phyloP scores from a whole-genome alignment of 2,113 vertebrate species.

The Podarcis cretensis region DNA sequence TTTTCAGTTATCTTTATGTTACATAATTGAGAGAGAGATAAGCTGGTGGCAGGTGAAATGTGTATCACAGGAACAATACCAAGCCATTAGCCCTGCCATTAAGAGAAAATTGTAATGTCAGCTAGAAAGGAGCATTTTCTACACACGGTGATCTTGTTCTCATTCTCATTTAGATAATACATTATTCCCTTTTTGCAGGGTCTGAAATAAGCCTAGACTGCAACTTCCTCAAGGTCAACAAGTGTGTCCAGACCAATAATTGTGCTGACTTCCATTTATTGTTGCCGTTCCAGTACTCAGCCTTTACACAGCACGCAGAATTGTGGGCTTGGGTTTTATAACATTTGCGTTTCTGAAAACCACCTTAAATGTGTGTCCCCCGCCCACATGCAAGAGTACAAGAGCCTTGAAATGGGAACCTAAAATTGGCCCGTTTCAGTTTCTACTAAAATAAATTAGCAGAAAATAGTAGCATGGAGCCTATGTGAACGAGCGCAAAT shows the following conservation, averaged over 20 bases:
- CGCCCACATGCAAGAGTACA: neutral
- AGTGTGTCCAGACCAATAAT: neutral
- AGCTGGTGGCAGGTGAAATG: neutral
- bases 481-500: neutral
- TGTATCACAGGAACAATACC: neutral
- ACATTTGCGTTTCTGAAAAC: neutral
- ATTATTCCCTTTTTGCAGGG: neutral
- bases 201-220: neutral
- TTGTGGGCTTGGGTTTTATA: neutral
- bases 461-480: neutral
- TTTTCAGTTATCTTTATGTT: neutral
- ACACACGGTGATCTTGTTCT: neutral
- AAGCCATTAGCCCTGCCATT: neutral
- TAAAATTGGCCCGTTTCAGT: neutral
- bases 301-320: neutral
- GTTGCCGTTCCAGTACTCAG: neutral
- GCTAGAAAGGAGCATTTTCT: neutral
- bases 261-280: neutral
- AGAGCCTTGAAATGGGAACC: neutral
- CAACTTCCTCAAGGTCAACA: neutral
- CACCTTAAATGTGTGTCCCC: neutral
- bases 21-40: neutral
- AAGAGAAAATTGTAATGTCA: neutral
- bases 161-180: neutral
- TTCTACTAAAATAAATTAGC: neutral